Evolutionary conservation across 2,888 invertebrate species (phyloP), one percentile per base, ranked within the genome.

Genomic region (Aspidapion aeneum): DNA sequence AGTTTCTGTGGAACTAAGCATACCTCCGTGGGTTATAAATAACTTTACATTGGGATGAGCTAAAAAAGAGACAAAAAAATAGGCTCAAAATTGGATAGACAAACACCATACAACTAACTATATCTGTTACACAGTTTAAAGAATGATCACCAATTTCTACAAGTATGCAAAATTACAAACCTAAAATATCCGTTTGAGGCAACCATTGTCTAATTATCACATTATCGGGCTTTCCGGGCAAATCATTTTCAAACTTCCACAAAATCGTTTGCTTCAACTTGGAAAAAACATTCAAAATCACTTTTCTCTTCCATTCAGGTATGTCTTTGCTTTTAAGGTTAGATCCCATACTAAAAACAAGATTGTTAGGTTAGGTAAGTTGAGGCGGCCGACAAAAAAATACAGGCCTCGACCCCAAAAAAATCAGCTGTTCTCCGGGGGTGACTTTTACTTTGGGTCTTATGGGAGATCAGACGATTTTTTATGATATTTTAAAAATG

Each of bases 231-330:
- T 83, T 81, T 22, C 83, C 82, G 1, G 82, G 80, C n/a, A 85
- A 71, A 1, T 77, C 65, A 0, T 84, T 83, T 67, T 89, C 88
- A 86, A 87, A 90, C 78, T 90, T 89, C 88, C 88, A 89, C 16
- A 90, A 71, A 0, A 90, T 84, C 1, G 82, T 85, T 66, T 88
- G 85, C 66, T 87, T 86, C 0, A 89, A 70, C 63, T 80, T 81
- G 1, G 82, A 78, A 57, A 90, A 85, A 1, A 83, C 83, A 58
- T 84, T 83, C 9, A 85, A 75, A 35, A 90, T 82, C 0, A 79
- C 82, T 19, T 81, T 73, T 19, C 81, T 78, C 65, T 82, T 84
- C 1, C 84, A 82, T 0, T 73, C 70, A 0, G 84, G 81, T 63
- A 90, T 74, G 67, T 86, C 81, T 9, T 81, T 77, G 63, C 83